Percentiles rank a stretch among this genome's conserved stretches.
Evolutionary conservation across 1,140 invertebrate genomes (phyloP).

Genomic region (Drosophila rhopaloa): DNA sequence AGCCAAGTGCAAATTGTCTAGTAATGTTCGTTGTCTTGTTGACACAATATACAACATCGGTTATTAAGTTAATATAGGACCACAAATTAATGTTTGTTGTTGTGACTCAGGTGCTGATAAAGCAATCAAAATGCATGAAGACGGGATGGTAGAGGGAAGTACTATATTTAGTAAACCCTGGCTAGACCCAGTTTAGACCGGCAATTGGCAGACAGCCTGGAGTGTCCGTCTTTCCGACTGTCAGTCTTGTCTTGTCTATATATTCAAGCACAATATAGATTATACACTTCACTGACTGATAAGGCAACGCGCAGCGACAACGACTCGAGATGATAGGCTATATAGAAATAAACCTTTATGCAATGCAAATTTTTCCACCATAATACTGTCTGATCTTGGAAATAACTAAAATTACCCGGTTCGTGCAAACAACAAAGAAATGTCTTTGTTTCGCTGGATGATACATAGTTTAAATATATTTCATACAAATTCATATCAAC

Average conservation of each 20-base stretch:
- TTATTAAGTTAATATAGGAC: conserved; percentile 40
- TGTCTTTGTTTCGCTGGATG: background rate
- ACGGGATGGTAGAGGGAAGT: background rate
- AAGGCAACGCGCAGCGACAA: conserved; percentile 14
- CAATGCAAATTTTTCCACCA: conserved; percentile 39
- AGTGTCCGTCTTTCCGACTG: conserved; percentile 15
- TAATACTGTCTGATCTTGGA: conserved; percentile 15
- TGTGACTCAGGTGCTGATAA: conserved; percentile 42
- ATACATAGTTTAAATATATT: background rate
- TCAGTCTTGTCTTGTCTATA: conserved; percentile 28
- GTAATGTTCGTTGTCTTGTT: conserved; percentile 18
- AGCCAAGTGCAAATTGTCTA: conserved; percentile 42
- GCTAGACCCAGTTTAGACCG: conserved; percentile 60
- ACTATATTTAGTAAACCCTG: conserved; percentile 12
- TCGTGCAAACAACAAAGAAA: conserved; percentile 12
- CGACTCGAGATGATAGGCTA: conserved; percentile 26
- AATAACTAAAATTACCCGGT: conserved; percentile 18
- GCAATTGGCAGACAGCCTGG: conserved; percentile 59
- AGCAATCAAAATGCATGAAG: conserved; percentile 7
- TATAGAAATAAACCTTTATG: conserved; percentile 53
- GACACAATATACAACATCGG: conserved; percentile 19
- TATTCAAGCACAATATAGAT: conserved; percentile 30
- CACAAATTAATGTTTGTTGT: conserved; percentile 25
- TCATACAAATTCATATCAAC: background rate
- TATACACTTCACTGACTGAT: conserved; percentile 28